phyloP scores from a whole-genome alignment of 2,888 invertebrate species.

The Ernsta delagoae region DNA sequence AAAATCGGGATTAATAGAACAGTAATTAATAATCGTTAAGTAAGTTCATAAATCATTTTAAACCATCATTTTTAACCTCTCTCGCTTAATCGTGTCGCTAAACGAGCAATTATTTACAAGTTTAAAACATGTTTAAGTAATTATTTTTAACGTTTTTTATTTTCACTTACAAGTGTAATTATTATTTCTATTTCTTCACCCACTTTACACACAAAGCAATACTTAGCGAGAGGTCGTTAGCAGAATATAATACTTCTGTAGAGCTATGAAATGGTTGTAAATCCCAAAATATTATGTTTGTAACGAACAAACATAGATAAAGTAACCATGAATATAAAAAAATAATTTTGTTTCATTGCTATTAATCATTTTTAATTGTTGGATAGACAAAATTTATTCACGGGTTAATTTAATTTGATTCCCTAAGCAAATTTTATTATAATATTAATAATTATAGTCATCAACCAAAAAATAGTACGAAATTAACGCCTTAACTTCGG shows the following conservation, averaged over 20 bases:
- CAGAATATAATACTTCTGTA: conserved; percentile 27
- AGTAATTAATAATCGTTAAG: neutral
- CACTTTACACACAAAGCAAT: conserved; percentile 37
- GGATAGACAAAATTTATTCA: no score
- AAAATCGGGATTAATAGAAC: neutral
- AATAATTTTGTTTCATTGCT: no score
- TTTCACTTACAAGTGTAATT: conserved; percentile 37
- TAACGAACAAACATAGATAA: no score
- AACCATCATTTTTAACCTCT: neutral
- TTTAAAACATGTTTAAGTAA: conserved; percentile 26
- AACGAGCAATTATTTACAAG: conserved; percentile 27
- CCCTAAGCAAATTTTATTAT: no score
- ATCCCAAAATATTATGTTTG: neutral
- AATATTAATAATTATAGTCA: no score
- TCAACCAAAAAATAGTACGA: no score
- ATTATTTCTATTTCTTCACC: conserved; percentile 37
- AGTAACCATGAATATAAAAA: no score
- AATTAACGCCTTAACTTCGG: no score
- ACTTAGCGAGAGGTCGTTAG: conserved; percentile 35
- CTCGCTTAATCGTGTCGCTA: neutral
- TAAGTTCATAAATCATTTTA: neutral
- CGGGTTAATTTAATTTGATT: no score
- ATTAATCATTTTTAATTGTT: no score
- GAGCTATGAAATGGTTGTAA: conserved; percentile 26
- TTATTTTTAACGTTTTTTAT: conserved; percentile 19